Evolutionary conservation across 2,888 invertebrate genomes (phyloP).

Genomic region (Pristionchus mayeri): DNA sequence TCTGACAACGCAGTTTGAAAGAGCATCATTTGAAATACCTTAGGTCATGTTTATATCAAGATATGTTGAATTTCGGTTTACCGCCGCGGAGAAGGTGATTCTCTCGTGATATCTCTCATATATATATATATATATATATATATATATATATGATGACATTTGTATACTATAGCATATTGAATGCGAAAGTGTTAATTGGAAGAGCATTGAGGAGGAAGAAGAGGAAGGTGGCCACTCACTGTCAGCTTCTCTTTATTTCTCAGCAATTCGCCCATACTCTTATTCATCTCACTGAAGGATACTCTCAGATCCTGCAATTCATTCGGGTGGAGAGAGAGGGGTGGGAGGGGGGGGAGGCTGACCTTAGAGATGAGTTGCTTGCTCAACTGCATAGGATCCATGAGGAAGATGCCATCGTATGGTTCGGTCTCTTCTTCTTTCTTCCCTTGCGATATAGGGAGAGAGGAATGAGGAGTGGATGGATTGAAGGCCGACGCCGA

Average conservation of each 20-base stretch:
- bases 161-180: no score
- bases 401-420: constrained; percentile 7
- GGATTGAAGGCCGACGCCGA: background rate
- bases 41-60: no score
- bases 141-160: no score
- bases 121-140: no score
- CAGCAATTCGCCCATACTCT: constrained; percentile 15
- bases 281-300: constrained; percentile 35
- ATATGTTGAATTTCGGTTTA: no score
- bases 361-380: constrained; percentile 13
- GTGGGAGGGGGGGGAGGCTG: background rate
- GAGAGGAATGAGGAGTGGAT: background rate
- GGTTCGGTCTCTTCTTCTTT: background rate
- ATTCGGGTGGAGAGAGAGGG: background rate
- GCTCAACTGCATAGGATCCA: background rate
- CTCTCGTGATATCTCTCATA: no score
- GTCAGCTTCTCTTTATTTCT: constrained; percentile 7
- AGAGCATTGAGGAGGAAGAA: background rate
- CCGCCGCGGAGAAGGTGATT: no score
- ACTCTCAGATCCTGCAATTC: constrained; percentile 12
- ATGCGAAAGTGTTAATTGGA: no score
- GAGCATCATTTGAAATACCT: no score
- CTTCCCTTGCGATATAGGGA: background rate
- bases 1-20: no score
- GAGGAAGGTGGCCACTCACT: background rate